These are phyloP conservation scores for Nomada ruficornis DNA, from an alignment of 2,888 invertebrate species.

Conservation along the genomic window DNA sequence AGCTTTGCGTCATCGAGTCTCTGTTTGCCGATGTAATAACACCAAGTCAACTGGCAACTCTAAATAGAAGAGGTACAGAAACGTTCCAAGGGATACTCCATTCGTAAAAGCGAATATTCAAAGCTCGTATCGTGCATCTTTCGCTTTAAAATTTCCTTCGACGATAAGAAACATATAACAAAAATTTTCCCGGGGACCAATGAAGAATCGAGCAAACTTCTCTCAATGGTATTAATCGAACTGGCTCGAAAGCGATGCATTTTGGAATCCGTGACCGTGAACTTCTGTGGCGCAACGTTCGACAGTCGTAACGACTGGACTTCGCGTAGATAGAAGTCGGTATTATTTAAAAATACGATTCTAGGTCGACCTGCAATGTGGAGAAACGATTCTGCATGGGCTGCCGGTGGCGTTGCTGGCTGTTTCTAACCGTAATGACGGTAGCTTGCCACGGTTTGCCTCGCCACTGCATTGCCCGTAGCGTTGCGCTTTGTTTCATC, in stretches of 20 bases:
- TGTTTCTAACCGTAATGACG: slow-evolving; percentile 62
- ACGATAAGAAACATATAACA: no score
- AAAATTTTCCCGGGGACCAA: neutral
- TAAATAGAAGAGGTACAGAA: no score
- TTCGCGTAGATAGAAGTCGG: slow-evolving; percentile 13
- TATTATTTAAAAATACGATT: slow-evolving; percentile 54
- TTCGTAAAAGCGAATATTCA: neutral
- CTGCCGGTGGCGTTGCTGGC: slow-evolving; percentile 47
- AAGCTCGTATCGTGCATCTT: neutral
- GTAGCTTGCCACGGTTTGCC: slow-evolving; percentile 50
- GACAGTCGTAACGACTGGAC: neutral
- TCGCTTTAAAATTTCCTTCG: no score
- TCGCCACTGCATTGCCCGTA: slow-evolving; percentile 63
- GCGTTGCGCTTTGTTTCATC: slow-evolving; percentile 61
- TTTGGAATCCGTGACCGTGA: slow-evolving; percentile 1
- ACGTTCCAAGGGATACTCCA: neutral
- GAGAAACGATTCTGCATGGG: slow-evolving; percentile 38
- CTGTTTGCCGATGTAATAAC: neutral
- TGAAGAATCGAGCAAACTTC: neutral
- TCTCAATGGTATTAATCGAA: neutral
- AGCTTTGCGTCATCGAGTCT: slow-evolving; percentile 10
- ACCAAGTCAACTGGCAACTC: neutral
- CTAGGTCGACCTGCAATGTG: slow-evolving; percentile 51
- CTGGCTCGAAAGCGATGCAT: neutral
- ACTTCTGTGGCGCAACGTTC: neutral